phyloP scores from a whole-genome alignment of 2,888 invertebrate species.

The Metalampra italica region DNA sequence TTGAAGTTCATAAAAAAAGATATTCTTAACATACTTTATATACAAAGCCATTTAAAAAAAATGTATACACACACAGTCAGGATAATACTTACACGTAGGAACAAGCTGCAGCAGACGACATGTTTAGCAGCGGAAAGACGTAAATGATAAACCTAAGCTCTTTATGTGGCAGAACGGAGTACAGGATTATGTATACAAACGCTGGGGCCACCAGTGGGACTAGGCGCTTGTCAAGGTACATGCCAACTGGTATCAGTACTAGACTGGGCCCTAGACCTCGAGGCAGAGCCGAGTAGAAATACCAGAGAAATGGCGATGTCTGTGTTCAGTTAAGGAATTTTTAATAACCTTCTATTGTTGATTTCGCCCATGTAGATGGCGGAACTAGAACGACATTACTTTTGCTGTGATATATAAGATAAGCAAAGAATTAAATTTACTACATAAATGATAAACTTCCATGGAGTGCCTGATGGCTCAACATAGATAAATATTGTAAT shows the following conservation, averaged over 20 bases:
- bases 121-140: constrained; percentile 95
- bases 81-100: constrained; percentile 87
- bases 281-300: constrained; percentile 98
- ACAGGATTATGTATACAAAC: constrained; percentile 89
- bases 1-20: neutral
- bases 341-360: neutral
- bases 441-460: too few relatives aligned
- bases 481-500: too few relatives aligned
- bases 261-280: constrained; percentile 91
- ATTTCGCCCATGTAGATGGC: too few relatives aligned
- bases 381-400: too few relatives aligned
- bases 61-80: too few relatives aligned
- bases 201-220: constrained; percentile 84
- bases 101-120: constrained; percentile 92
- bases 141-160: constrained; percentile 98
- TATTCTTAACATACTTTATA: too few relatives aligned
- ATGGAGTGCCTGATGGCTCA: too few relatives aligned
- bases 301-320: constrained; percentile 98
- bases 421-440: too few relatives aligned
- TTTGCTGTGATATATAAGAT: too few relatives aligned
- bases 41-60: too few relatives aligned
- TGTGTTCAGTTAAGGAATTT: constrained; percentile 56
- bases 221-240: constrained; percentile 84
- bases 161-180: constrained; percentile 98
- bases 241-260: constrained; percentile 87